phyloP scores from a whole-genome alignment of 1,140 invertebrate genomes.

The Tachypleus tridentatus region DNA sequence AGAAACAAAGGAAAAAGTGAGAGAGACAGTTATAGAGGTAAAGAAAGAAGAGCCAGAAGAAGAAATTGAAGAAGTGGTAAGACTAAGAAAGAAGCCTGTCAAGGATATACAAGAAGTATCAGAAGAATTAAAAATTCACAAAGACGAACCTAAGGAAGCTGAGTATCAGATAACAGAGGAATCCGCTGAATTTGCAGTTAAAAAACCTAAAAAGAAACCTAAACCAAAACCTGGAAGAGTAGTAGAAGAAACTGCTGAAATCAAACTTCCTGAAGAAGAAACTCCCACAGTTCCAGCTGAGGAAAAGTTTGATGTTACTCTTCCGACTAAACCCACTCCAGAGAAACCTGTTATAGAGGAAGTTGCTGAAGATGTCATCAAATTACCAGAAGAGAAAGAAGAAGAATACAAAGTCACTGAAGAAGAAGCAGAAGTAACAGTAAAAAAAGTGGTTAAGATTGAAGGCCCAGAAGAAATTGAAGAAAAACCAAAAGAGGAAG shows the following conservation, averaged over 20 bases:
- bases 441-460: constrained; percentile 22
- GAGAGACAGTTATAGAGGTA: constrained; percentile 16
- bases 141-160: constrained; percentile 12
- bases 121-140: constrained; percentile 30
- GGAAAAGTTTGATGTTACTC: not conserved
- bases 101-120: constrained; percentile 25
- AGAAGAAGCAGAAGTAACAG: constrained; percentile 11
- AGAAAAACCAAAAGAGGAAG: constrained; percentile 8
- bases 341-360: not conserved
- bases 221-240: not conserved
- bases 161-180: constrained; percentile 25
- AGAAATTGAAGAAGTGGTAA: constrained; percentile 10
- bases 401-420: not conserved
- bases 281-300: no score
- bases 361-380: constrained; percentile 30
- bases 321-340: no score
- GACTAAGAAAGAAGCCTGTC: constrained; percentile 9
- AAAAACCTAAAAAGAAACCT: constrained; percentile 13
- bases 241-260: constrained; percentile 6
- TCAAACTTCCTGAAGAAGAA: not conserved
- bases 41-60: constrained; percentile 5
- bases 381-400: constrained; percentile 22
- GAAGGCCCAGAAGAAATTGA: constrained; percentile 15
- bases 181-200: constrained; percentile 17
- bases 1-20: constrained; percentile 9